These are phyloP conservation scores for Genyomyrus donnyi DNA, from an alignment of 2,113 vertebrate species.

Conservation along the genomic window DNA sequence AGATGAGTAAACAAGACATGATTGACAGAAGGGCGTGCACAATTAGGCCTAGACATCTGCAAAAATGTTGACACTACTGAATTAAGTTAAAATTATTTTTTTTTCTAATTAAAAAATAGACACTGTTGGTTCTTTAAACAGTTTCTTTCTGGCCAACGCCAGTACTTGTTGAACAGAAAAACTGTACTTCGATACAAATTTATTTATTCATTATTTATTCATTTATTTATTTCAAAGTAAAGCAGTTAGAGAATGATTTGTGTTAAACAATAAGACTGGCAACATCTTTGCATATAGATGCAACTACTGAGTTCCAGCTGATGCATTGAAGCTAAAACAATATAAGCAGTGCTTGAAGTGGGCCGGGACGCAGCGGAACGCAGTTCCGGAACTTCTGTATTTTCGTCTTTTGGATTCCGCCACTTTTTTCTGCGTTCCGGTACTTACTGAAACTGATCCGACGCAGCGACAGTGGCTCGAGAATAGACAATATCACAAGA, in stretches of 20 bases:
- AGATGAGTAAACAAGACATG: not conserved
- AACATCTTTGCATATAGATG: not conserved
- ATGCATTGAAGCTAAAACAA: not conserved
- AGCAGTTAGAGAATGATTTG: not conserved
- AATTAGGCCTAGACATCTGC: not conserved
- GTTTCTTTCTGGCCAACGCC: not conserved
- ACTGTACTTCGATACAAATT: not conserved
- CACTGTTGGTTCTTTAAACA: not conserved
- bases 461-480: no score
- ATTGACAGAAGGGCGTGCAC: not conserved
- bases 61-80: not conserved
- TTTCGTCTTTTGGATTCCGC: no score
- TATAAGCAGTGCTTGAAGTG: no score
- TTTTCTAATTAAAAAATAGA: not conserved
- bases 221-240: not conserved
- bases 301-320: not conserved
- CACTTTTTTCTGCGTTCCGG: no score
- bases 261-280: not conserved
- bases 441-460: no score
- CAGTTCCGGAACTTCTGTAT: no score
- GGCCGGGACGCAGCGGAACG: no score
- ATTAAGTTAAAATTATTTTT: not conserved
- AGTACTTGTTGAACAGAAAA: not conserved
- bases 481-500: no score
- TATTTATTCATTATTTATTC: not conserved